Base-by-base conservation (phyloP, 2,888 invertebrate species). In the Drymonia ruficornis region DNA sequence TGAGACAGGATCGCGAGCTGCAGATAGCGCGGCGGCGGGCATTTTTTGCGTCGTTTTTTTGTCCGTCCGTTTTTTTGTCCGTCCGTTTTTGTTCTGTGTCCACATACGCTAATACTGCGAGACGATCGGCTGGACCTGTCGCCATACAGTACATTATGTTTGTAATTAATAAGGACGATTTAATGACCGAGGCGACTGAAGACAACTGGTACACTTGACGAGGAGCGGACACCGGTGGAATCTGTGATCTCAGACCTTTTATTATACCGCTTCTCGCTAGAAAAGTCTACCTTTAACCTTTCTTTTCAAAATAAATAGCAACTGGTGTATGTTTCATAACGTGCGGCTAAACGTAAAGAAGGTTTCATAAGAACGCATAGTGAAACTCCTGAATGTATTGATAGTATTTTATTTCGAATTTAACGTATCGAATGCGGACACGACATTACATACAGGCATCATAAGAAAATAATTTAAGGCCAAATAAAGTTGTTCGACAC, bases 11-110 rank as follows among this genome's bases (percentile, higher is more conserved):
- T 89, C 88, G 87, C 87, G 83, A 71, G 78, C 81, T 79, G 83
- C 76, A 86, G 91, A 91, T 90, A 90, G 84, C 83, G 80, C 86
- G 83, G 80, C 83, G 82, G 85, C 87, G 80, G 81, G 85, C 86
- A 83, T 84, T 89, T 86, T 89, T 87, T 86, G 81, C 78, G 76
- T 71, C 62, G 63, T 70, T 71, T 79, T 84, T 83, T 75, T 80
- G 77, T 78, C 76, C 71, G 74, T 76, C 68, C 67, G 70, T 80
- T 77, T 68, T 81, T 82, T 75, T 80, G 77, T 78, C 76, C 71
- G 74, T 76, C 68, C 67, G 70, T 80, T 77, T 68, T 81, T 82
- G 76, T 82, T 78, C 78, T 79, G 72, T 75, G 76, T 83, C 83
- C 84, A 78, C 86, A 81, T 82, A 77, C 82, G 80, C 85, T 86